Evolutionary conservation across 1,140 invertebrate species (phyloP), one percentile per base, ranked within the genome.

Genomic region (Pseudomyrmex sp.): DNA sequence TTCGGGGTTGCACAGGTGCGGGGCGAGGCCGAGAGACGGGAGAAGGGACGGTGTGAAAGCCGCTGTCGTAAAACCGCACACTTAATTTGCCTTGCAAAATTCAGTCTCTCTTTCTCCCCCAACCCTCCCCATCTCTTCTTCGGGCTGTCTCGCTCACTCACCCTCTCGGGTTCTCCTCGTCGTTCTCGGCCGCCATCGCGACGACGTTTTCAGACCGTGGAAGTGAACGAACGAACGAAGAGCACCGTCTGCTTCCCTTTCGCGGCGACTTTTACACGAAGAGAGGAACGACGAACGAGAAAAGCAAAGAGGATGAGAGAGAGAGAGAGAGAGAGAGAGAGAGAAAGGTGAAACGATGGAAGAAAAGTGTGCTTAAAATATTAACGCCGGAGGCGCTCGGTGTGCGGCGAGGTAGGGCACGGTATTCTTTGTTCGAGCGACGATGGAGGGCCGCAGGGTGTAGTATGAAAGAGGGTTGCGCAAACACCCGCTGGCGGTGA

Each of bases 71-170:
- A 93, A 94, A 93, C 93, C 93, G 92, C 93, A 92, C 93, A 93
- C 93, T 94, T 94, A 94, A 94, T 94, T 94, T 94, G 93, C 93
- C 92, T 94, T 94, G 93, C 93, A 94, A 94, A 94, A 93, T 94
- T 92, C 91, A 93, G 91, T 90, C 89, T 89, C 90, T 90, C 77
- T 90, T 87, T 90, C 86, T 84, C 46, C 61, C 35, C 35, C 63
- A 9, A 26, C 44, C 50, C 59, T 56, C 56, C 23, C 48, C 35
- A 82, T 58, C 69, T 59, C 65, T 26, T 58, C 65, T 26, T 52
- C 66, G 26, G 18, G 59, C 63, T 74, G 56, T 72, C 58, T 68
- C 48, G 35, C 35, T 35, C 35, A 5, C 35, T 35, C 35, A 35
- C 5, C 66, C 73, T 20, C 69, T 77, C 35, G 62, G 46, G 23